These are phyloP conservation scores for Entosphenus tridentatus DNA, from an alignment of 2,113 vertebrate genomes.

Conservation along the genomic window DNA sequence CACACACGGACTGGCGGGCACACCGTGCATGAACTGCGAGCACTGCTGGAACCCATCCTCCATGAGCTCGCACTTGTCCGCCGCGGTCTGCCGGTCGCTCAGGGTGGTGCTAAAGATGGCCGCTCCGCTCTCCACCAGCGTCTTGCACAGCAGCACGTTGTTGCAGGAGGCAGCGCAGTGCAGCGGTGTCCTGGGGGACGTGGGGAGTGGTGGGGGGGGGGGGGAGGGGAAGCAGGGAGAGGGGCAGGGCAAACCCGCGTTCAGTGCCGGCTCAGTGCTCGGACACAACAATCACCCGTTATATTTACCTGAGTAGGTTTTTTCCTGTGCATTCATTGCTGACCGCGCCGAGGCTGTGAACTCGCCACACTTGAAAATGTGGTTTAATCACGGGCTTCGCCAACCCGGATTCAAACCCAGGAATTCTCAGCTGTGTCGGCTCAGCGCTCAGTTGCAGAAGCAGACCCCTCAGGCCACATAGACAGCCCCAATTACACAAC, in stretches of 20 bases:
- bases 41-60: constrained; percentile 90
- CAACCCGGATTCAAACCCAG: too few relatives aligned
- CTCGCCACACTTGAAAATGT: too few relatives aligned
- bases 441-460: too few relatives aligned
- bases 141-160: constrained; percentile 93
- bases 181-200: constrained; percentile 49
- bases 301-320: too few relatives aligned
- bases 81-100: constrained; percentile 86
- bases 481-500: too few relatives aligned
- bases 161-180: constrained; percentile 95
- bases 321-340: too few relatives aligned
- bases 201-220: neutral
- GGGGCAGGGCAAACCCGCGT: neutral
- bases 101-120: constrained; percentile 86
- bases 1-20: constrained; percentile 12
- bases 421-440: too few relatives aligned
- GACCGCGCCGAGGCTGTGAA: too few relatives aligned
- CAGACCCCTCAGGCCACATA: too few relatives aligned
- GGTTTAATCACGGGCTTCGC: too few relatives aligned
- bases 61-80: constrained; percentile 93
- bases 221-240: neutral
- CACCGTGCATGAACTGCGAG: constrained; percentile 91
- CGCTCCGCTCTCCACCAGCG: constrained; percentile 75
- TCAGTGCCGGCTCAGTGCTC: neutral
- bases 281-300: too few relatives aligned